These are phyloP conservation scores for Drosophila parvula DNA, from an alignment of 1,140 invertebrate species.

Conservation along the genomic window DNA sequence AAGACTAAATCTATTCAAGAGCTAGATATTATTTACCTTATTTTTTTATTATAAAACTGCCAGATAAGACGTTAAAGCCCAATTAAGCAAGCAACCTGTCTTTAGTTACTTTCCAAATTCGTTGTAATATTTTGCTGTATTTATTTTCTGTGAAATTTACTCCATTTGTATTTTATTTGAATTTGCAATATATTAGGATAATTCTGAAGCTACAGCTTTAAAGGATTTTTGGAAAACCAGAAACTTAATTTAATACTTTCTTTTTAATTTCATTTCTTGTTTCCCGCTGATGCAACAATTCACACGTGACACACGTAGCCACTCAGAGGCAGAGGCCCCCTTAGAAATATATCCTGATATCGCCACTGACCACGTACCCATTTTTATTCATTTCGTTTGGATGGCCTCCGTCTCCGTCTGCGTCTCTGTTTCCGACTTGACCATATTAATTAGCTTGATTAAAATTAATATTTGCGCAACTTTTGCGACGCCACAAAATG, in stretches of 20 bases:
- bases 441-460: constrained; percentile 83
- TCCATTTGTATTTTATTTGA: no score
- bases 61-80: background rate
- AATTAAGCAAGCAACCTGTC: no score
- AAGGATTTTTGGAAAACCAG: no score
- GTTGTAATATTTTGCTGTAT: no score
- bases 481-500: constrained; percentile 56
- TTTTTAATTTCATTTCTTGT: background rate
- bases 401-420: constrained; percentile 10
- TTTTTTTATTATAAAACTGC: background rate
- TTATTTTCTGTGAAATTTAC: no score
- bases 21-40: background rate
- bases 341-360: constrained; percentile 13
- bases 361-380: constrained; percentile 39
- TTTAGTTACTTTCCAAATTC: no score
- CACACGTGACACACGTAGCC: background rate
- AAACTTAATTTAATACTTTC: no score
- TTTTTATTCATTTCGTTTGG: constrained; percentile 60
- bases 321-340: no score
- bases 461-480: constrained; percentile 79
- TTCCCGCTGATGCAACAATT: background rate
- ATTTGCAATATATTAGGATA: no score
- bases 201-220: no score
- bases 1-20: background rate
- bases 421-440: constrained; percentile 50